Evolutionary conservation across 2,888 invertebrate genomes (phyloP).

Genomic region (Crocallis elinguaria): DNA sequence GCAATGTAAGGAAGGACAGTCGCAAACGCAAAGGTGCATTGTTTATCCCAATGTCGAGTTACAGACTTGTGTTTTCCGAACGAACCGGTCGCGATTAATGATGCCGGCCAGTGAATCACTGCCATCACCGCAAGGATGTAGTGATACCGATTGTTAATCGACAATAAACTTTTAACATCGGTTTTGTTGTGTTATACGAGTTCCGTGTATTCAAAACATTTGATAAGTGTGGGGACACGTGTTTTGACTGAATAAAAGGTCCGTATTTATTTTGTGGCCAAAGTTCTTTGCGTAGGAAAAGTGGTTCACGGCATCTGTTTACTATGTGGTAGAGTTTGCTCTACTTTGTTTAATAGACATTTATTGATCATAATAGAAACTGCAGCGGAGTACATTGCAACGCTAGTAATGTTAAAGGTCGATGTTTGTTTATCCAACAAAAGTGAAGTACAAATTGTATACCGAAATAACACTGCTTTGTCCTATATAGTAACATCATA

Average conservation of each 20-base stretch:
- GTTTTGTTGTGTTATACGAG: constrained; percentile 29
- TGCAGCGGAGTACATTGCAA: constrained; percentile 35
- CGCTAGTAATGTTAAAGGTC: constrained; percentile 39
- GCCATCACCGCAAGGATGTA: constrained; percentile 58
- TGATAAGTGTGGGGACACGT: constrained; percentile 14
- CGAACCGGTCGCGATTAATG: constrained; percentile 58
- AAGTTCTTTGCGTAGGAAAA: not conserved
- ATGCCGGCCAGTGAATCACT: constrained; percentile 62
- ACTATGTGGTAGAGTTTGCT: constrained; percentile 25
- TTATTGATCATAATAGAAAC: constrained; percentile 36
- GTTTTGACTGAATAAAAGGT: constrained; percentile 23
- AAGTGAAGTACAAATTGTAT: constrained; percentile 15
- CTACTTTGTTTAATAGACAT: constrained; percentile 36
- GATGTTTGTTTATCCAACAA: constrained; percentile 34
- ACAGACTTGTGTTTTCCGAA: constrained; percentile 46
- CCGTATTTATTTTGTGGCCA: constrained; percentile 14
- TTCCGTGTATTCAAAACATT: constrained; percentile 37
- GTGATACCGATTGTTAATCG: constrained; percentile 54
- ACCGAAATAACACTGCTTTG: constrained; percentile 19
- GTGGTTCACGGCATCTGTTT: constrained; percentile 9
- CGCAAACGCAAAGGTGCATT: constrained; percentile 29
- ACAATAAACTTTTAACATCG: constrained; percentile 32
- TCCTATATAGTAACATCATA: constrained; percentile 15
- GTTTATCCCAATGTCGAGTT: constrained; percentile 48
- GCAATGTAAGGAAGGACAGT: constrained; percentile 22